Evolutionary conservation across 2,797 vertebrate genomes (phyloP), one percentile per base, ranked within the genome.

Genomic region (Champsocephalus gunnari): DNA sequence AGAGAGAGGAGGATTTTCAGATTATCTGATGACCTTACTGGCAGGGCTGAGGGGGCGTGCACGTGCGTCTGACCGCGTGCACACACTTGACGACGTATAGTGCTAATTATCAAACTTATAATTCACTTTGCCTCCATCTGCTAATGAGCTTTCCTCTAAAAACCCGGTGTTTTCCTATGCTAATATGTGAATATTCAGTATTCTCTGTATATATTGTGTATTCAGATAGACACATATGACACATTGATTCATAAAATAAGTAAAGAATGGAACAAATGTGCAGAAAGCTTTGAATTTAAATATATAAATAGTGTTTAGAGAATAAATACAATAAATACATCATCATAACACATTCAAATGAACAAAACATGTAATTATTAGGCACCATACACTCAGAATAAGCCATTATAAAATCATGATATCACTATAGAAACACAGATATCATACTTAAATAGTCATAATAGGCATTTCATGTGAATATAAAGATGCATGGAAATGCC

Each of bases 11-110:
- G 86, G 86, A 88, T 90, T 91, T 89, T 56, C 78, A 88, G 89
- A 69, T 93, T 86, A 91, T 83, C 87, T 83, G 82, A 85, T 88
- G 86, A 90, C 87, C 88, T 91, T 82, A 87, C 64, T 85, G 78
- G 73, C 80, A 71, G 56, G 41, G 50, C 61, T 65, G 54, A 62
- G 66, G 66, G 79, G 77, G 13, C 28, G 56, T 45, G 45, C 50
- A 34, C 32, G 34, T 60, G 59, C 45, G 12, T 9, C 34, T 19
- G 12, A 3, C 11, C 17, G 9, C 41, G 34, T 58, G 59, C 14
- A 11, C 53, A 13, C 58, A 24, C 43, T 48, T 51, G 49, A 73
- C 56, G 55, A 19, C 9, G 21, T 19, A 21, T 19, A 10, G 2
- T 1, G 9, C 61, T 50, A 48, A 71, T 74, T 81, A 57, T 59